Evolutionary conservation across 37 sponge, comb jelly and placozoan species (phyloP), one percentile per base, ranked within the genome.

Genomic region (Axinella damicornis): DNA sequence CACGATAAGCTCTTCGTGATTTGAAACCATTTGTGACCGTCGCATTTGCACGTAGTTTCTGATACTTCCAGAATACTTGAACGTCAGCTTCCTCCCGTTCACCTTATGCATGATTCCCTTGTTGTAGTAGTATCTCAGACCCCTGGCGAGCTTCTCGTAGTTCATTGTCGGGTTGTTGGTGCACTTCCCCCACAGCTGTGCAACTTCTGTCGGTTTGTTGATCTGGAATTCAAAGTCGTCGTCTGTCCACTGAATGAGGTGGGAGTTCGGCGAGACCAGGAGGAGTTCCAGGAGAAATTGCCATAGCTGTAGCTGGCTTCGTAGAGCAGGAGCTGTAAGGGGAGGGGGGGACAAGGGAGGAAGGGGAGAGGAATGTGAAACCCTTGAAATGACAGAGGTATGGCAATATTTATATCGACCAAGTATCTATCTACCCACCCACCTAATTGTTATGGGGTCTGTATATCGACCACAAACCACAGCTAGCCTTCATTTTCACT

Each of bases 261-360:
- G 74, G 33, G 87, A 54, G 80, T 83, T 71, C 24, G 53, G 39
- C 17, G 85, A 67, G 37, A 87, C 73, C 19, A 87, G 87, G 4
- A 97, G 81, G 2, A 97, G 91, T 65, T 97, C 98, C 59, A 97
- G 84, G 12, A 97, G 89, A 35, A 97, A 97, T 85, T 97, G 98
- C 98, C 98, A 97, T 34, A 97, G 84, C 57, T 91, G 73, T 21
- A 78, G 65, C 41, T 74, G 85, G 13, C 36, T 76, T 18, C 19
- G 57, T 19, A 5, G 5, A 31, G 71, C 27, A 32, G 36, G 39
- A 53, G 16, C 65, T 46, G 53, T 17, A 5, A 4, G 55, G 6
- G 53, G 65, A 30, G 39, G 80, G 25, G 66, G 38, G 65, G 66
- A 18, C 5, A 30, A 35, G 20, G 54, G 57, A 34, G 21, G 46